phyloP scores from a whole-genome alignment of 2,797 vertebrate genomes.

The Podargus strigoides region DNA sequence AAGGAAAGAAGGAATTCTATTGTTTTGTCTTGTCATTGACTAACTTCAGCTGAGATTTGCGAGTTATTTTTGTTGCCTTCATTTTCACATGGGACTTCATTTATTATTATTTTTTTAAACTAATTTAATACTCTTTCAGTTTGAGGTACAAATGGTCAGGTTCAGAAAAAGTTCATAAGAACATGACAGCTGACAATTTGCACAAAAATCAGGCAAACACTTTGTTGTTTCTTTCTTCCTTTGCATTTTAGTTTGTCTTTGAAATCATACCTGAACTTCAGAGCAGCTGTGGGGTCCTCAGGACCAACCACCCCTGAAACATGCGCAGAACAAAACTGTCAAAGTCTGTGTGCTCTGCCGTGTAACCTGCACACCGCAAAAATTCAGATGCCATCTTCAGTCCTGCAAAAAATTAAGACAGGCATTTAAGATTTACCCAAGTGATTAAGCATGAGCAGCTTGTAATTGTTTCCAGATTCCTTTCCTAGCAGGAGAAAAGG shows the following conservation, averaged over 20 bases:
- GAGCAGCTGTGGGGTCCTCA: not conserved
- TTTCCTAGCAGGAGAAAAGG: constrained; percentile 28
- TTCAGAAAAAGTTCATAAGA: not conserved
- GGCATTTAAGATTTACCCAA: constrained; percentile 48
- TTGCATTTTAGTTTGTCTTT: not conserved
- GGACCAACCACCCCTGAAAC: not conserved
- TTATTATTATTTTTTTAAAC: not conserved
- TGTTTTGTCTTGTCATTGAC: constrained; percentile 7
- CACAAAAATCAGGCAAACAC: not conserved
- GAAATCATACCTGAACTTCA: not conserved
- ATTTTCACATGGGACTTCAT: not conserved
- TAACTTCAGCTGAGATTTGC: not conserved
- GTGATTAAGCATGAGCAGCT: constrained; percentile 53
- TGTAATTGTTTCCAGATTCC: constrained; percentile 60
- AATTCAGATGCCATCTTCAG: constrained; percentile 53
- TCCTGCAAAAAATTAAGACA: constrained; percentile 55
- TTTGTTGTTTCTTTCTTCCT: rapidly evolving
- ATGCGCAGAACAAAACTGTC: not conserved
- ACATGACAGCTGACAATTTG: not conserved
- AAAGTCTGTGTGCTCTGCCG: not conserved
- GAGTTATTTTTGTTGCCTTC: constrained; percentile 20
- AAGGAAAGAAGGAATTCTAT: not conserved
- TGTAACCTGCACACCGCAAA: not conserved
- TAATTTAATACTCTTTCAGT: not conserved
- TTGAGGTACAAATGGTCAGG: not conserved